Conservation (phyloP, 2,888 invertebrate species). For the Ophion costatus region DNA sequence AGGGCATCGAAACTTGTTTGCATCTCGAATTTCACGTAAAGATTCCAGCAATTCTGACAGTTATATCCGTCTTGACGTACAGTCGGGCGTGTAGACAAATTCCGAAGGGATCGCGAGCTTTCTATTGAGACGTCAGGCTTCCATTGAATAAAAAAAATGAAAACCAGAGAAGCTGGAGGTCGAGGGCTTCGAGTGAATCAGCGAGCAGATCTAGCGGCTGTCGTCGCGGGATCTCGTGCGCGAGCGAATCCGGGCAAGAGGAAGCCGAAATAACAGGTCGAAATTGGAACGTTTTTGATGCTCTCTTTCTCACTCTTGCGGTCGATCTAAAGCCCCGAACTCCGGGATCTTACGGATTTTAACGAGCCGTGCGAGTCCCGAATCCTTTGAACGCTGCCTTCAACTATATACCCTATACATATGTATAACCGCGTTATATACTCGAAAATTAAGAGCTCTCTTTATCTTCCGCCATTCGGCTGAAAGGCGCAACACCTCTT, state of each 20-base stretch:
- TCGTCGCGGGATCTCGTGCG: constrained; percentile 44
- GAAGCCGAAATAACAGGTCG: constrained; percentile 49
- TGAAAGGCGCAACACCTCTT: constrained; percentile 54
- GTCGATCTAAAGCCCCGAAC: constrained; percentile 29
- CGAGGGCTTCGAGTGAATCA: constrained; percentile 11
- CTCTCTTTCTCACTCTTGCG: constrained; percentile 20
- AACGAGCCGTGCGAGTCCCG: constrained; percentile 59
- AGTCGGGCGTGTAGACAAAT: neutral
- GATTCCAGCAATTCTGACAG: neutral
- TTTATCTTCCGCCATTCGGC: constrained; percentile 66
- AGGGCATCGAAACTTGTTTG: neutral
- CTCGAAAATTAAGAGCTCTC: constrained; percentile 68
- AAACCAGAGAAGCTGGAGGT: neutral
- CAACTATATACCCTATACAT: constrained; percentile 27
- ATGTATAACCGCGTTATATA: constrained; percentile 39
- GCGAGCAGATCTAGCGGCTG: constrained; percentile 62
- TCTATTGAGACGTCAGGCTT: neutral
- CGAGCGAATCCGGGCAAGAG: constrained; percentile 25
- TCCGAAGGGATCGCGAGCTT: no score
- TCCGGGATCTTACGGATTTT: constrained; percentile 59
- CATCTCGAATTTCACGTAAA: neutral
- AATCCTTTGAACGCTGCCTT: constrained; percentile 60
- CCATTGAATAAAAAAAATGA: neutral
- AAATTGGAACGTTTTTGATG: constrained; percentile 51
- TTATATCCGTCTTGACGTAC: neutral